These are phyloP conservation scores for Athalia cordata DNA, from an alignment of 2,888 invertebrate genomes.

Conservation along the genomic window DNA sequence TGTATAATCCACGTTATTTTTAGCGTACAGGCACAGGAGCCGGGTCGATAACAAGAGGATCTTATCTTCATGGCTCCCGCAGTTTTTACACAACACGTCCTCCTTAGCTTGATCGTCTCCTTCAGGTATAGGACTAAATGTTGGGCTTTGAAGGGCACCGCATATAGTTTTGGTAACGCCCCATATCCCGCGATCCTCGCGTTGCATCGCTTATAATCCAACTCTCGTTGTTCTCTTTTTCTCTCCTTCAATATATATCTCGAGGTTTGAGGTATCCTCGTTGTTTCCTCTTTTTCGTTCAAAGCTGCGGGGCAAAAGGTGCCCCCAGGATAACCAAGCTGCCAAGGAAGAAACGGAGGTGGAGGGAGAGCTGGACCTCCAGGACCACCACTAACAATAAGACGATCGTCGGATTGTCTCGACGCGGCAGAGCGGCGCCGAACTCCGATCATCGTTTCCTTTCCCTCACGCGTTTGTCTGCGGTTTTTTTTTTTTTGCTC, in stretches of 20 bases:
- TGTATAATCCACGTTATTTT: constrained; percentile 2
- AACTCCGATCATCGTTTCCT: constrained; percentile 9
- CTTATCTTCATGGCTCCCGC: constrained; percentile 69
- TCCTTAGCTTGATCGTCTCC: constrained; percentile 37
- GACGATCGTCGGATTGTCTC: constrained; percentile 38
- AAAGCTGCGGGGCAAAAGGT: constrained; percentile 38
- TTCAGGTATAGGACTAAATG: constrained; percentile 26
- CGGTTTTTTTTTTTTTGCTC: not conserved
- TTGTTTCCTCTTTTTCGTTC: constrained; percentile 31
- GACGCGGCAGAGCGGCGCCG: constrained; percentile 33
- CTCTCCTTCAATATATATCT: not conserved
- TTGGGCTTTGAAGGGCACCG: constrained; percentile 34
- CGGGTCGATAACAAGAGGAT: constrained; percentile 70
- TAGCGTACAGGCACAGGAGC: constrained; percentile 60
- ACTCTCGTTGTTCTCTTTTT: constrained; percentile 8
- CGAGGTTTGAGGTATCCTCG: constrained; percentile 15
- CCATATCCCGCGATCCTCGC: constrained; percentile 25
- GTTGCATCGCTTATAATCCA: constrained; percentile 14
- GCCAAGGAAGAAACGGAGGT: too few relatives aligned
- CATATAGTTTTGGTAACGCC: constrained; percentile 28
- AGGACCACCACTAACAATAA: constrained; percentile 14
- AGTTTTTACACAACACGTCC: constrained; percentile 63
- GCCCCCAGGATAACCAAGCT: constrained; percentile 34
- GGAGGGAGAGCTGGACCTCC: not conserved
- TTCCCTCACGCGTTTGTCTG: constrained; percentile 15